Evolutionary conservation across 2,888 invertebrate genomes (phyloP), one percentile per base, ranked within the genome.

Genomic region (Holacanthella duospinosa): DNA sequence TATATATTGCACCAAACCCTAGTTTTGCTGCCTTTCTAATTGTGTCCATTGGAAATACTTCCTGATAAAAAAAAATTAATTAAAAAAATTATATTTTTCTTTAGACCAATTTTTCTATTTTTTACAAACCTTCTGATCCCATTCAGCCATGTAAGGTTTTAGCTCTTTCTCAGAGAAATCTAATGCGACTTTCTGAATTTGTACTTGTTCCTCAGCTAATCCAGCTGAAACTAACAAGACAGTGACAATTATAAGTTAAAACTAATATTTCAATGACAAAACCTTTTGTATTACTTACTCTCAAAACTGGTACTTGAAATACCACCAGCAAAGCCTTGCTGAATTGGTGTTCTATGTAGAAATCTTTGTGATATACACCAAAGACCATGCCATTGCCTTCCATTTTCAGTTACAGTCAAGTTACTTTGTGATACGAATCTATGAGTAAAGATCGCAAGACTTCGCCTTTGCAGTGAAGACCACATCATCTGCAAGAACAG

Each of bases 1-100:
- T 79, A 74, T 82, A 82, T 28, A 82, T 77, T n/a, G 80, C 82
- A 16, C 80, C 82, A 75, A 82, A 82, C 2, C 82, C 82, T 16
- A 82, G 74, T 60, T 76, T 74, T 19, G 80, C 82, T 24, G 80
- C 81, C 67, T 80, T 78, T 63, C 75, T 74, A 74, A 83, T 68
- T 1, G 77, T 76, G 53, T 81, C 81, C 25, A 78, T 74, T 19
- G 82, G 82, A 64, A 83, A 80, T 28, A 63, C 55, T 65, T 72
- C 67, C 70, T 73, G 48, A 29, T 62, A 48, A 59, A 36, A 55
- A 61, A 55, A 66, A 21, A 25, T 21, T 9, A 36, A 26, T 9
- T 59, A n/a, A 12, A 29, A 48, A 16, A 12, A 26, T 25, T 16
- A 25, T 16, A 53, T 9, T 3, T 24, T 24, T 12, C 53, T 19